These are phyloP conservation scores for Botia almorhae DNA, from an alignment of 2,797 vertebrate species.

Conservation along the genomic window DNA sequence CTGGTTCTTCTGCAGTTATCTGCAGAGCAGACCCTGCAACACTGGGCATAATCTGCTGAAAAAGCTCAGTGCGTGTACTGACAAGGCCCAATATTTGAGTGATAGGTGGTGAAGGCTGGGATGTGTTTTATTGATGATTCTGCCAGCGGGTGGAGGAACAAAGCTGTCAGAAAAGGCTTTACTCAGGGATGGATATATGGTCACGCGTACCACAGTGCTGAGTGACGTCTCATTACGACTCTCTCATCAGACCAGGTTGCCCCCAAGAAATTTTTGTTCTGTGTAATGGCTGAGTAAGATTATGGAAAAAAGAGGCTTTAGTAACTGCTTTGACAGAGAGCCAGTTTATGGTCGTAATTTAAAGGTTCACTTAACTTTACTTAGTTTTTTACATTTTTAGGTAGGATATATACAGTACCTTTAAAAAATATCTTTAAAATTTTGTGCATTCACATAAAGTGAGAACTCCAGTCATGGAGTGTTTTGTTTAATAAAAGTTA, in stretches of 20 bases:
- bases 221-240: constrained; percentile 17
- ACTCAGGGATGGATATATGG: constrained; percentile 30
- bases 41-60: constrained; percentile 40
- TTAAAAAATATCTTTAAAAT: not conserved
- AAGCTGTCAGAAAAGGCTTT: constrained; percentile 54
- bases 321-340: not conserved
- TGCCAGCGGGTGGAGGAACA: constrained; percentile 44
- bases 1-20: constrained; percentile 46
- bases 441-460: not conserved
- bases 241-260: constrained; percentile 13
- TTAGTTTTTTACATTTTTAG: no score
- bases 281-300: constrained; percentile 2
- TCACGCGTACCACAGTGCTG: constrained; percentile 39
- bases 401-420: not conserved
- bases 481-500: no score
- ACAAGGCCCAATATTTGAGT: constrained; percentile 50
- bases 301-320: not conserved
- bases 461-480: no score
- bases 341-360: not conserved
- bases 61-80: constrained; percentile 44
- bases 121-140: constrained; percentile 57
- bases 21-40: constrained; percentile 39
- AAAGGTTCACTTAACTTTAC: not conserved
- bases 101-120: constrained; percentile 34
- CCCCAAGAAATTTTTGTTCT: not conserved